Evolutionary conservation across 2,888 invertebrate genomes (phyloP), one percentile per base, ranked within the genome.

Genomic region (Thalpophila matura): DNA sequence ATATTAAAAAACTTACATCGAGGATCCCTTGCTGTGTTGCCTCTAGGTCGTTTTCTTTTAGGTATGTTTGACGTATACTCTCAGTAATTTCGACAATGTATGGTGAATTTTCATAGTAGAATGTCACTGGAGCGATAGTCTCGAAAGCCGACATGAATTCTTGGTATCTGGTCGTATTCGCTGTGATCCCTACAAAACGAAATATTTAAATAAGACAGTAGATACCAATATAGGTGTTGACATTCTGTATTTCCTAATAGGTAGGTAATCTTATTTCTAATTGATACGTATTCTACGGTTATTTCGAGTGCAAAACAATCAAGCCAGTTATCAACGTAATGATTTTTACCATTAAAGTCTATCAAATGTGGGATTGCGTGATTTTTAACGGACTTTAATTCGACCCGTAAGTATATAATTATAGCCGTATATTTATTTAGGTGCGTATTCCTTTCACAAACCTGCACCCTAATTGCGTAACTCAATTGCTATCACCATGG

Each of bases 101-200:
- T 0, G 94, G 91, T 0, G 96, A 95, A 72, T 96, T 95, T 43
- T 96, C 95, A 65, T 96, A 97, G 68, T 96, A 93, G 43, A 96
- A 94, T n/a, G 96, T 95, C 0, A 96, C 91, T 0, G 97, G 96
- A 10, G 96, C 95, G 12, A 96, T 92, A 0, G 88, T 87, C 0
- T 95, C 87, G 70, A 96, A 96, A 2, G 95, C 95, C 0, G 91
- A 79, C 45, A 96, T 90, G 35, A 97, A 94, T 58, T 96, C 95
- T 20, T 94, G 87, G 24, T 94, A 88, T n/a, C 96, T 85, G 3
- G 94, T 90, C 1, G 91, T 88, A 50, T 95, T 87, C 0, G 85
- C 73, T 3, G 91, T 89, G 59, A 94, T 91, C 93, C 93, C 94
- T 94, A 77, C 53, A 93, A 90, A 1, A 78, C 54, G 93, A 89